Conservation (phyloP, 1,140 invertebrate genomes). For the Mycetomoellerius zeteki region DNA sequence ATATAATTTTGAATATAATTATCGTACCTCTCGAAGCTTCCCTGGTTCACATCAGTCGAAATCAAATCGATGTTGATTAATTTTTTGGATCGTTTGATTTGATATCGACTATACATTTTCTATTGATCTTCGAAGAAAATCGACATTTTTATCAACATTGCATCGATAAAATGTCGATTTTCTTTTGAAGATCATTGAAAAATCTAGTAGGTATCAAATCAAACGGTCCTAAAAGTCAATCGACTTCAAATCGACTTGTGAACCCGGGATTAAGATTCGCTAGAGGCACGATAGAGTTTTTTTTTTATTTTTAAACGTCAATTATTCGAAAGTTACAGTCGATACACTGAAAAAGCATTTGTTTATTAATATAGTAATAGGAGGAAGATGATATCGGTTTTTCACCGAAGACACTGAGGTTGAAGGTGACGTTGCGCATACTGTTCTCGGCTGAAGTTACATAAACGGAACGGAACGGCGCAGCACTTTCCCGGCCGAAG, state of each 20-base stretch:
- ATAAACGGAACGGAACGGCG: constrained; percentile 51
- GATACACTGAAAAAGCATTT: not conserved
- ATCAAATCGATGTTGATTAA: no score
- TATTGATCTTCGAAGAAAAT: no score
- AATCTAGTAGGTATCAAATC: no score
- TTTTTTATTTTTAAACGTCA: not conserved
- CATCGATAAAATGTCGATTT: no score
- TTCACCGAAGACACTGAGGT: not conserved
- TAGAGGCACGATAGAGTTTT: not conserved
- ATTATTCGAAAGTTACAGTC: not conserved
- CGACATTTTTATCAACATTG: no score
- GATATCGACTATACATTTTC: no score
- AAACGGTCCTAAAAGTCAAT: no score
- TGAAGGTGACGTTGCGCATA: constrained; percentile 24
- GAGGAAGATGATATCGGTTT: constrained; percentile 19
- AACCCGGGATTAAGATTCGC: not conserved
- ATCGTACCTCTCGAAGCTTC: not conserved
- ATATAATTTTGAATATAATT: not conserved
- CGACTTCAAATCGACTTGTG: no score
- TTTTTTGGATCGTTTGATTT: no score
- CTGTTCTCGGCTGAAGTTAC: constrained; percentile 31
- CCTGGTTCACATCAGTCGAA: no score
- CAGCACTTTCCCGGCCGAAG: constrained; percentile 5
- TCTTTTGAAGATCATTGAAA: no score
- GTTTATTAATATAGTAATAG: not conserved